phyloP scores from a whole-genome alignment of 2,113 vertebrate genomes.

The Gopherus flavomarginatus region DNA sequence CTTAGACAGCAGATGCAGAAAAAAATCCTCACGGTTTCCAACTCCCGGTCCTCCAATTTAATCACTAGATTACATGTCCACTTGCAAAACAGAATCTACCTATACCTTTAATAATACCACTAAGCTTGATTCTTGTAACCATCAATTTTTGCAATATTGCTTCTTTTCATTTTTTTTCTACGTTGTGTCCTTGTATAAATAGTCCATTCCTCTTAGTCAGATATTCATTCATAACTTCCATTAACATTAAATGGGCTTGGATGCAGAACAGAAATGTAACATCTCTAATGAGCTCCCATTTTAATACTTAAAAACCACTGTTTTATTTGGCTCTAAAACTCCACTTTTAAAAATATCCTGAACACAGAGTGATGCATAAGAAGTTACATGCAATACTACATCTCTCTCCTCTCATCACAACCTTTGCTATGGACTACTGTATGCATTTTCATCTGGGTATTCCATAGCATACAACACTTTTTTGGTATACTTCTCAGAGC shows the following conservation, averaged over 20 bases:
- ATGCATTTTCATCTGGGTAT: not conserved
- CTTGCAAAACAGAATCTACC: not conserved
- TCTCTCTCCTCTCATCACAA: not conserved
- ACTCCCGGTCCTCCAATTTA: not conserved
- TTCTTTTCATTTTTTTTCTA: not conserved
- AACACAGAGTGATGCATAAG: not conserved
- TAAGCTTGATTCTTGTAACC: not conserved
- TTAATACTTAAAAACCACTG: accelerated
- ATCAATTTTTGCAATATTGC: not conserved
- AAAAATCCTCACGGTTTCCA: not conserved
- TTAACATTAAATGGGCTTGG: not conserved
- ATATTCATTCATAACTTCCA: not conserved
- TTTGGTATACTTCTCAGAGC: not conserved
- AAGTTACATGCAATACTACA: not conserved
- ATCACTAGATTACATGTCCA: not conserved
- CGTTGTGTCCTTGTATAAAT: not conserved
- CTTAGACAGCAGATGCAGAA: not conserved
- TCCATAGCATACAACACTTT: not conserved
- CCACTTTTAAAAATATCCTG: accelerated
- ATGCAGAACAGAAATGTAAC: not conserved
- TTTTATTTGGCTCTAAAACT: not conserved
- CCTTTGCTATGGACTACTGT: not conserved
- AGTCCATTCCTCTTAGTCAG: not conserved
- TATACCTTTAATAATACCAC: not conserved
- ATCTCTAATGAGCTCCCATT: not conserved